Conservation (phyloP, 2,888 invertebrate species). For the Agrilus cyanescens region DNA sequence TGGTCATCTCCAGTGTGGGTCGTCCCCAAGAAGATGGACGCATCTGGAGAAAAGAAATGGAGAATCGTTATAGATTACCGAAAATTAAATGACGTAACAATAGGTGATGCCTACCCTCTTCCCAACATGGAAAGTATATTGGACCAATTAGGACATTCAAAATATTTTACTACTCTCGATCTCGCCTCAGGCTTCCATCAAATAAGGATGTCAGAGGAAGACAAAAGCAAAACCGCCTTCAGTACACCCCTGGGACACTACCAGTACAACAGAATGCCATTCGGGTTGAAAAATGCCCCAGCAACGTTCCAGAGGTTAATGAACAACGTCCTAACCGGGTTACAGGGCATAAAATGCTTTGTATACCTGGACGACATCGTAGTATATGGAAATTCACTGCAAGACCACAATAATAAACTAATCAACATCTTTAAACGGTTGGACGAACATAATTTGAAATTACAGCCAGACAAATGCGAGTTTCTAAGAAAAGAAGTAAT, state of each 20-base stretch:
- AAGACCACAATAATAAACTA: too few relatives aligned
- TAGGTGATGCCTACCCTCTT: constrained; percentile 22
- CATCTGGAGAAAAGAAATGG: constrained; percentile 17
- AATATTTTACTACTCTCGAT: constrained; percentile 24
- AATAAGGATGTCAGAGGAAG: constrained; percentile 16
- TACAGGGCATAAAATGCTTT: constrained; percentile 2
- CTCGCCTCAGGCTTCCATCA: constrained; percentile 25
- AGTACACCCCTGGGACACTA: constrained; percentile 22
- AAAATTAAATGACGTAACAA: constrained; percentile 24
- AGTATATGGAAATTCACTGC: too few relatives aligned
- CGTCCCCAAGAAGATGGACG: constrained; percentile 20
- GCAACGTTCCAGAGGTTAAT: constrained; percentile 30
- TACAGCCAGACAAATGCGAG: not conserved
- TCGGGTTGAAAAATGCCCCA: constrained; percentile 29
- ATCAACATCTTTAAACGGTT: too few relatives aligned
- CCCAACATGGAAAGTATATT: constrained; percentile 23
- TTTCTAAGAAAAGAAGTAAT: not conserved
- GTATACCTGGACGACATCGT: constrained; percentile 6
- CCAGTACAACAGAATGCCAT: constrained; percentile 24
- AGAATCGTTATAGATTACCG: constrained; percentile 27
- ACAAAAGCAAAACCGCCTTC: constrained; percentile 24
- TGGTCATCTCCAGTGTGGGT: constrained; percentile 17
- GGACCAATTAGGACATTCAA: constrained; percentile 20
- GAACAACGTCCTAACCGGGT: constrained; percentile 16
- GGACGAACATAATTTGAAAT: not conserved